Evolutionary conservation across 1,140 invertebrate species (phyloP), one percentile per base, ranked within the genome.

Genomic region (Macrostomum lignano): DNA sequence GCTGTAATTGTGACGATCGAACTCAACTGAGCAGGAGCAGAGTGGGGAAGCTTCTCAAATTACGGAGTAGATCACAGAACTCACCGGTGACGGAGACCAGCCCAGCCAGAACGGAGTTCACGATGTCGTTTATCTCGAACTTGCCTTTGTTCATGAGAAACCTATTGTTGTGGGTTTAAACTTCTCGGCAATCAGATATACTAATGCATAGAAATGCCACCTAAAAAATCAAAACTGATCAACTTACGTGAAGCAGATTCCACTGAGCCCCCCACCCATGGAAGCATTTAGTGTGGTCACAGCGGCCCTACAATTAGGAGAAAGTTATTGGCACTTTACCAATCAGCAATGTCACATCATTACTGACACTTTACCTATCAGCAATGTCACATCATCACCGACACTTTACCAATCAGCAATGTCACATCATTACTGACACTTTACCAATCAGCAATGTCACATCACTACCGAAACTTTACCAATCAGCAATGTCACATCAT

Each of bases 271-370:
- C 2, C 78, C 78, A 1, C 76, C 76, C 45, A 82, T 75, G 1
- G 75, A 78, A 0, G 70, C 68, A 57, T 81, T 67, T 62, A 82
- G 71, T 0, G 78, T 84, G 51, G 74, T 73, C 0, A 81, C 73
- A 1, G 76, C 75, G 0, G 77, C 76, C 40, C 54, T 48, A 14
- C 23, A 40, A 36, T 7, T 15, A 28, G 23, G n/a, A 24, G n/a
- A n/a, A n/a, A n/a, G n/a, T n/a, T n/a, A n/a, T n/a, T n/a, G n/a
- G n/a, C n/a, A n/a, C n/a, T n/a, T n/a, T n/a, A n/a, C n/a, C n/a
- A n/a, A n/a, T n/a, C n/a, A n/a, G n/a, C n/a, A n/a, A n/a, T n/a
- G n/a, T n/a, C n/a, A n/a, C n/a, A n/a, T n/a, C n/a, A n/a, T n/a
- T n/a, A n/a, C n/a, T n/a, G n/a, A n/a, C n/a, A n/a, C n/a, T n/a